Conservation (phyloP, 2,888 invertebrate species). For the Orthosia cruda region DNA sequence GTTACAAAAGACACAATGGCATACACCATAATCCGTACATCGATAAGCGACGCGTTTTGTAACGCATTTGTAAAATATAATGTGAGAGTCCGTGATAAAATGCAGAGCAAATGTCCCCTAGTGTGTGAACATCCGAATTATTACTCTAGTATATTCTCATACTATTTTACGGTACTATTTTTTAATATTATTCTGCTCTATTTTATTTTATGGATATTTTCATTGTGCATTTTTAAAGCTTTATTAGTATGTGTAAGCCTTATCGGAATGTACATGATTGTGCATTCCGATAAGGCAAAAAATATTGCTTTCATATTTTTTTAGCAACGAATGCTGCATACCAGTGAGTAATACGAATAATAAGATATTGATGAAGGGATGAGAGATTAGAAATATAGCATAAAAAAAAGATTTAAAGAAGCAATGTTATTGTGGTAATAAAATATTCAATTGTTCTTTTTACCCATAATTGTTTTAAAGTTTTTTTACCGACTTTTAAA, state of each 20-base stretch:
- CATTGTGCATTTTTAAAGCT: neutral
- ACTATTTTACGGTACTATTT: neutral
- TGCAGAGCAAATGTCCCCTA: conserved; percentile 17
- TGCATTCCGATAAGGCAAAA: too few relatives aligned
- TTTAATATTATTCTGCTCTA: neutral
- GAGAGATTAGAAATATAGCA: neutral
- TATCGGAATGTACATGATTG: too few relatives aligned
- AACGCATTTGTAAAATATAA: conserved; percentile 41
- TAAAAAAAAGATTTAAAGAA: neutral
- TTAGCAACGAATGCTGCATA: conserved; percentile 5
- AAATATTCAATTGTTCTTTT: too few relatives aligned
- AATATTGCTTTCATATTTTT: neutral
- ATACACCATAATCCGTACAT: conserved; percentile 30
- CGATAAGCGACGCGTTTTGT: conserved; percentile 40
- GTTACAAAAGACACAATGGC: conserved; percentile 27
- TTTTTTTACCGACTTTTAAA: too few relatives aligned
- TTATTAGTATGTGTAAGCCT: conserved; percentile 5
- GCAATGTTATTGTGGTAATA: too few relatives aligned
- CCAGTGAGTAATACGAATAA: conserved; percentile 9
- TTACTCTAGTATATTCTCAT: conserved; percentile 1
- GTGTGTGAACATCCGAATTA: conserved; percentile 41
- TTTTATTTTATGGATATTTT: conserved; percentile 3
- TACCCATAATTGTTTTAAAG: too few relatives aligned
- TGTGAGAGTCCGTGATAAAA: conserved; percentile 29
- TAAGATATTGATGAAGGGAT: neutral